These are phyloP conservation scores for Malurus alboscapulatus DNA, from an alignment of 2,113 vertebrate species.

Conservation along the genomic window DNA sequence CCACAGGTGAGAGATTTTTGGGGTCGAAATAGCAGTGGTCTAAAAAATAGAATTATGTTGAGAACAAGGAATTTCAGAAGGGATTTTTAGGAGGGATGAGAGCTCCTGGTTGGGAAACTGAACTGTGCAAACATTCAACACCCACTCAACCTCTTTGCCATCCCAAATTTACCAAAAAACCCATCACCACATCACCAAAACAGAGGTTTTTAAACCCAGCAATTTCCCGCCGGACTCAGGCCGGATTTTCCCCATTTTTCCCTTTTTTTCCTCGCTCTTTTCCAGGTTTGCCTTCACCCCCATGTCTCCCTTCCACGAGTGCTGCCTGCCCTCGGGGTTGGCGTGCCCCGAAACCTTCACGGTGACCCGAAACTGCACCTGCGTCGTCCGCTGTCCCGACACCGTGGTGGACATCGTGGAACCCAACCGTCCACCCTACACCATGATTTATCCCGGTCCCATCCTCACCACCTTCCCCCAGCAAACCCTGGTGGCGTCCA, in stretches of 20 bases:
- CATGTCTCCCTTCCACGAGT: slow-evolving; percentile 45
- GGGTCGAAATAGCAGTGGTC: not conserved
- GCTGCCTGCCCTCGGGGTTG: not conserved
- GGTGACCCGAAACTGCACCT: not conserved
- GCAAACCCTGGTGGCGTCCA: slow-evolving; percentile 43
- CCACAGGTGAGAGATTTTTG: rapidly evolving
- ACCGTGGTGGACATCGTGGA: slow-evolving; percentile 38
- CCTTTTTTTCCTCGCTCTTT: not conserved
- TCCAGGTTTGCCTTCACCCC: not conserved
- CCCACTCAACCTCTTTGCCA: rapidly evolving
- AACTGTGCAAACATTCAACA: not conserved
- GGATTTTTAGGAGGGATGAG: not conserved
- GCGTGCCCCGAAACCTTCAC: slow-evolving; percentile 11
- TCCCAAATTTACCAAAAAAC: rapidly evolving
- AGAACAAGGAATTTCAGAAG: not conserved
- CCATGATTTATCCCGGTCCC: slow-evolving; percentile 36
- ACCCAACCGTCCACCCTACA: not conserved
- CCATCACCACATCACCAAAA: rapidly evolving
- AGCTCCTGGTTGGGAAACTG: not conserved
- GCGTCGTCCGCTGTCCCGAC: slow-evolving; percentile 21
- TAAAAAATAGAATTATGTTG: not conserved
- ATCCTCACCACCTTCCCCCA: slow-evolving; percentile 60
- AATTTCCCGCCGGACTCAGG: rapidly evolving
- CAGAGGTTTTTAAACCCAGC: too few species aligned
- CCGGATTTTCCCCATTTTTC: not conserved